Evolutionary conservation across 2,888 invertebrate genomes (phyloP), one percentile per base, ranked within the genome.

Genomic region (Phasia obesa): DNA sequence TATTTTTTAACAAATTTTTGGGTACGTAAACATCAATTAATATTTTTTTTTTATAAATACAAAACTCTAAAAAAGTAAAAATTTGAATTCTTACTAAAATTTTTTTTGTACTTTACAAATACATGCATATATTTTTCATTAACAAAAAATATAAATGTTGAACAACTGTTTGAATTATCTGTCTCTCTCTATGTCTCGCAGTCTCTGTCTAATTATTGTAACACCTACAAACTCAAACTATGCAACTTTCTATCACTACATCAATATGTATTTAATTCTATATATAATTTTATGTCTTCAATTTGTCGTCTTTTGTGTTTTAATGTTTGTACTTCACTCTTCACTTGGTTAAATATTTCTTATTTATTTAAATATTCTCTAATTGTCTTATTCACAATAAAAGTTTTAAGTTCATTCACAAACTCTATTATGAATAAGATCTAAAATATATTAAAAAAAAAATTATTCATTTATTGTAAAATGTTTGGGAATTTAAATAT

Each of bases 1-100:
- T 85, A 84, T 88, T 88, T 87, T 86, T 87, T 84, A 87, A 86
- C 84, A 86, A 86, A 83, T 87, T 88, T 85, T 85, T 87, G 82
- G 88, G 88, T 88, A 88, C 86, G 88, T 88, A 87, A 86, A 81
- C 65, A 75, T 71, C 65, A 71, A 59, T 44, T 0, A 60, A 53
- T 64, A 59, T n/a, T 31, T 59, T 47, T 23, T 42, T 47, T 67
- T 17, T 19, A 31, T 17, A 4, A 31, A 44, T 15, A 42, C 55
- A 21, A 75, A 51, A 76, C n/a, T 35, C 23, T 19, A 11, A 23
- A 31, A 17, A 64, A 65, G 0, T 15, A 23, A 7, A 53, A 51
- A 35, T 31, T 25, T 53, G 23, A 42, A 9, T 42, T 55, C 13
- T 69, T 27, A 55, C 42, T 38, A 4, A 55, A 23, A 69, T 38